Percentiles rank a stretch among this genome's conserved stretches.
phyloP scores from a whole-genome alignment of 2,888 invertebrate genomes.

The Machimus atricapillus region DNA sequence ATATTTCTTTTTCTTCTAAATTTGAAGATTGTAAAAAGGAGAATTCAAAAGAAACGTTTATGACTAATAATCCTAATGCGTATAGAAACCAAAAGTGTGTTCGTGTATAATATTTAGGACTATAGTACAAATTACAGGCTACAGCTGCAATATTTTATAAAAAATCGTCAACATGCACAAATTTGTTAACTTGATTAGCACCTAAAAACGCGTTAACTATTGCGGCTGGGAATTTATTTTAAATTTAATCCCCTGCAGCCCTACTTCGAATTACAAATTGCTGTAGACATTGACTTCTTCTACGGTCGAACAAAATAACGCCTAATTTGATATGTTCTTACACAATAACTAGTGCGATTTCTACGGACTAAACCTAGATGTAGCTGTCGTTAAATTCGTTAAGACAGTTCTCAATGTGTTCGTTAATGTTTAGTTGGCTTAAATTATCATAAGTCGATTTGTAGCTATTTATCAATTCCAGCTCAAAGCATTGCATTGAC shows the following conservation, averaged over 20 bases:
- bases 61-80: neutral
- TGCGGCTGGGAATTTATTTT: neutral
- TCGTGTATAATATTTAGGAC: slow-evolving; percentile 3
- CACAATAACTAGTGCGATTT: neutral
- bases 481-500: slow-evolving; percentile 33
- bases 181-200: slow-evolving; percentile 38
- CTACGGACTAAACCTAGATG: slow-evolving; percentile 46
- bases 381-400: slow-evolving; percentile 52
- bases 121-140: slow-evolving; percentile 27
- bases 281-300: slow-evolving; percentile 14
- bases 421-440: slow-evolving; percentile 46
- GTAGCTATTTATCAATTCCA: slow-evolving; percentile 47
- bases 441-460: slow-evolving; percentile 51
- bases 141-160: slow-evolving; percentile 12
- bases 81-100: neutral
- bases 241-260: neutral
- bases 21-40: neutral
- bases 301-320: slow-evolving; percentile 15
- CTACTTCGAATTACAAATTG: slow-evolving; percentile 2
- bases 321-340: slow-evolving; percentile 26
- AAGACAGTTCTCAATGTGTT: slow-evolving; percentile 44
- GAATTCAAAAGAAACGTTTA: neutral
- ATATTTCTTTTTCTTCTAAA: too few species aligned
- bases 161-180: slow-evolving; percentile 31
- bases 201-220: slow-evolving; percentile 33